Conservation (phyloP, 2,113 vertebrate genomes). For the Helogale parvula region DNA sequence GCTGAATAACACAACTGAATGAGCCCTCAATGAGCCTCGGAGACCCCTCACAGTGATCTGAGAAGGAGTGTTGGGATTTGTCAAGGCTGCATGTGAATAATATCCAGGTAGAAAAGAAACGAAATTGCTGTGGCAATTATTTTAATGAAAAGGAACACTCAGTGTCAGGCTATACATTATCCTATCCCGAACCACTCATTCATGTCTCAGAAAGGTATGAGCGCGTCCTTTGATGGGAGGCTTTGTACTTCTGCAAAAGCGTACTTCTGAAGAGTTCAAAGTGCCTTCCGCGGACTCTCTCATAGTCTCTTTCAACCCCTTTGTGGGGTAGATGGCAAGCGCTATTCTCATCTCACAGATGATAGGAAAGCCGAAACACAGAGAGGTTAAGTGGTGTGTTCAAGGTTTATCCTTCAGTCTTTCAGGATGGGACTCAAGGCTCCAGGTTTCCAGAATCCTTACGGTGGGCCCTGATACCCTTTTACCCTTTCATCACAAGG, state of each 20-base stretch:
- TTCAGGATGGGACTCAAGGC: not conserved
- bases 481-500: not conserved
- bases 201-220: constrained; percentile 50
- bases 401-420: not conserved
- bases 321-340: constrained; percentile 7
- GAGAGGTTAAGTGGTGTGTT: constrained; percentile 18
- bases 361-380: not conserved
- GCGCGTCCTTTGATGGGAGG: not conserved
- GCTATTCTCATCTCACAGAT: not conserved
- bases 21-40: not conserved
- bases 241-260: constrained; percentile 70
- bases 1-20: accelerated
- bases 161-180: not conserved
- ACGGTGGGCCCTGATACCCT: not conserved
- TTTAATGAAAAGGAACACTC: constrained; percentile 62
- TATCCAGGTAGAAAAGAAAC: not conserved
- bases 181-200: not conserved
- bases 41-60: constrained; percentile 44
- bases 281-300: constrained; percentile 23
- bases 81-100: not conserved
- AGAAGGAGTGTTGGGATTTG: not conserved
- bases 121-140: constrained; percentile 51
- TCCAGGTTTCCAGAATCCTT: not conserved
- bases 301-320: constrained; percentile 60
- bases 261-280: constrained; percentile 71